Evolutionary conservation across 2,888 invertebrate genomes (phyloP).

Genomic region (Tortricodes alternella): DNA sequence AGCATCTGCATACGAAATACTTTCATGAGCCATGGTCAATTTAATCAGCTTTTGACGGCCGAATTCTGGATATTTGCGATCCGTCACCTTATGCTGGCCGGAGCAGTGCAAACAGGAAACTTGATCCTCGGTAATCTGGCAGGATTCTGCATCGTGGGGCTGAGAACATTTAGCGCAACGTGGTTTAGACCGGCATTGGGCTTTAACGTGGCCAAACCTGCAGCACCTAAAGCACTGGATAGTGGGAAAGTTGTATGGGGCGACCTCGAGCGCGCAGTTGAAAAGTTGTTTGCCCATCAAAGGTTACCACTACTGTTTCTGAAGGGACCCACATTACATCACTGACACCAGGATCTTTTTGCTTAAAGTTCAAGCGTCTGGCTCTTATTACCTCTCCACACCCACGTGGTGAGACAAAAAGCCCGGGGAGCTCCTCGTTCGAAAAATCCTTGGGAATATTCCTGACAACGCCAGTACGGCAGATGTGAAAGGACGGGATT

Average conservation of each 20-base stretch:
- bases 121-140: too few species aligned
- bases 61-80: too few species aligned
- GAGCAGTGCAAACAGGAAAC: too few species aligned
- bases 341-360: not conserved
- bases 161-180: too few species aligned
- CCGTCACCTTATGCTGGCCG: too few species aligned
- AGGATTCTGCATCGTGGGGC: too few species aligned
- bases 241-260: not conserved
- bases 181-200: too few species aligned
- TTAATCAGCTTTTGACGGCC: too few species aligned
- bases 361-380: not conserved
- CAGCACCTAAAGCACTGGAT: not conserved
- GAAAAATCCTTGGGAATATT: not conserved
- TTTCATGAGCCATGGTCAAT: too few species aligned
- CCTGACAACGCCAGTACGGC: not conserved
- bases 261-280: not conserved
- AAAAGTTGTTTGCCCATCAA: not conserved
- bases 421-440: not conserved
- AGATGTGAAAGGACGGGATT: not conserved
- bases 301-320: not conserved
- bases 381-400: not conserved
- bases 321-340: not conserved
- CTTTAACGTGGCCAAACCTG: too few species aligned
- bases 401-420: not conserved
- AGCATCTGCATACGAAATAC: too few species aligned